Conservation (phyloP, 2,888 invertebrate species). For the Mesorhabditis spiculigera region DNA sequence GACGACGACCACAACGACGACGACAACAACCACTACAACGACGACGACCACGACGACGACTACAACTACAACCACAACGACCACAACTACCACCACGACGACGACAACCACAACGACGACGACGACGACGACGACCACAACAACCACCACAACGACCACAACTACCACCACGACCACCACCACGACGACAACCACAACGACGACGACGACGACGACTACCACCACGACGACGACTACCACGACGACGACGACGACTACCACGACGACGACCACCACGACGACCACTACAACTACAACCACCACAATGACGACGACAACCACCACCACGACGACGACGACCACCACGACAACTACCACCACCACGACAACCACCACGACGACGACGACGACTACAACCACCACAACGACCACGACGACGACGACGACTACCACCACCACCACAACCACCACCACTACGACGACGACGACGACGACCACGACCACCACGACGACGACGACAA, state of each 20-base stretch:
- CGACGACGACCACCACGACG: conserved; percentile 15
- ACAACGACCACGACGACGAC: conserved; percentile 9
- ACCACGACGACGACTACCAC: conserved; percentile 9
- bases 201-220: neutral
- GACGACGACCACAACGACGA: too few species aligned
- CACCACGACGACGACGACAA: conserved; percentile 10
- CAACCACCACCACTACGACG: conserved; percentile 10
- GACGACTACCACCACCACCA: conserved; percentile 14
- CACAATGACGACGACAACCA: conserved; percentile 18
- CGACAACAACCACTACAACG: too few species aligned
- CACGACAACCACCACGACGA: conserved; percentile 8
- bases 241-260: conserved; percentile 10
- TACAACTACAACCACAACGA: conserved; percentile 5
- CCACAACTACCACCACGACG: conserved; percentile 2
- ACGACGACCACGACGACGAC: conserved; percentile 8
- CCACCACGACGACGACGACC: conserved; percentile 11
- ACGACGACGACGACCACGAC: conserved; percentile 10
- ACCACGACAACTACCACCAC: conserved; percentile 13
- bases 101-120: conserved; percentile 4
- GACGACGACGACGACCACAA: neutral
- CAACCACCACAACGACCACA: conserved; percentile 7
- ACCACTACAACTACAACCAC: conserved; percentile 12
- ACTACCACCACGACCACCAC: conserved; percentile 8
- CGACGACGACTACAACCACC: conserved; percentile 11
- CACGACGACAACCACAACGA: conserved; percentile 4